Evolutionary conservation across 2,888 invertebrate species (phyloP).

Genomic region (Neoitamus cyanurus): DNA sequence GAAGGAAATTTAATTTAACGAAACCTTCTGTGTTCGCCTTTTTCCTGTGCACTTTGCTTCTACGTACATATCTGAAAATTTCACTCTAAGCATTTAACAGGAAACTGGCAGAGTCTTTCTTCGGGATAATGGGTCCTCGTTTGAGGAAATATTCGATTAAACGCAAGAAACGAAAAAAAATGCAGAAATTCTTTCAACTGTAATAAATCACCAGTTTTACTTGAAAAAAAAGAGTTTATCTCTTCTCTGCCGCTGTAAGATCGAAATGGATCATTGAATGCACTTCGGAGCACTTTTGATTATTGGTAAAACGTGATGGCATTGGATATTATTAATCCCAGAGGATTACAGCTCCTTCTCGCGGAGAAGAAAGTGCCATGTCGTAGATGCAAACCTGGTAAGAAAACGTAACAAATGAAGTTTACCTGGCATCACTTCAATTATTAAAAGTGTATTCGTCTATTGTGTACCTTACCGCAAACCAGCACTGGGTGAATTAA

Average conservation of each 20-base stretch:
- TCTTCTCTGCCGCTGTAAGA: neutral
- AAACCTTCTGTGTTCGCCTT: neutral
- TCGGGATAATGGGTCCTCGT: neutral
- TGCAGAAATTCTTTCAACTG: neutral
- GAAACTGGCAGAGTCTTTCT: neutral
- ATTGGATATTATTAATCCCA: neutral
- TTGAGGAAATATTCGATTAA: neutral
- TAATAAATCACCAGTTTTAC: neutral
- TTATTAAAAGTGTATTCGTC: too few relatives aligned
- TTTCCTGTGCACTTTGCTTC: neutral
- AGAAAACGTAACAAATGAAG: too few relatives aligned
- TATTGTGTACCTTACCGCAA: too few relatives aligned
- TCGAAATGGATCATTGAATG: neutral
- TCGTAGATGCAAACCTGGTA: too few relatives aligned
- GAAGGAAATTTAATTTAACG: slow-evolving; percentile 30
- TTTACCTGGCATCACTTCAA: too few relatives aligned
- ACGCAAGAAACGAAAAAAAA: neutral
- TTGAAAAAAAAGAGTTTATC: neutral
- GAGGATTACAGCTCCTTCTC: too few relatives aligned
- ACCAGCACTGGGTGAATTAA: too few relatives aligned
- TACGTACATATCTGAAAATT: neutral
- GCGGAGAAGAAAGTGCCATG: too few relatives aligned
- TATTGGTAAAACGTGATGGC: neutral
- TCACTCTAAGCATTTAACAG: neutral
- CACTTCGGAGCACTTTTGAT: neutral